Evolutionary conservation across 1,140 invertebrate genomes (phyloP).

Genomic region (Drosophila funebris): DNA sequence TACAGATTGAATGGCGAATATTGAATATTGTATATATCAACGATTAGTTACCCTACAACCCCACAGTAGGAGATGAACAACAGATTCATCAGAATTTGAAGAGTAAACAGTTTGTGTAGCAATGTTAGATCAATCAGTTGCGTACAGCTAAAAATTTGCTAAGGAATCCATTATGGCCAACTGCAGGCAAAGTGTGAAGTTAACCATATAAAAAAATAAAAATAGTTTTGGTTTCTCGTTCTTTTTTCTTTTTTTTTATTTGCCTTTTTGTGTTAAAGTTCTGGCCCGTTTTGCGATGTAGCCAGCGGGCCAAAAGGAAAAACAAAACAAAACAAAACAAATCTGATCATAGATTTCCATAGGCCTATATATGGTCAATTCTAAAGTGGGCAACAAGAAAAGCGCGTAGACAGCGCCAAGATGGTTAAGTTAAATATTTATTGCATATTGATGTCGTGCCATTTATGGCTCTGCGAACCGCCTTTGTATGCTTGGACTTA

Average conservation of each 20-base stretch:
- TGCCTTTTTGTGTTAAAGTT: background rate
- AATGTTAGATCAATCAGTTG: background rate
- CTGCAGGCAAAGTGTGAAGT: conserved; percentile 13
- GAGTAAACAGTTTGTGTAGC: background rate
- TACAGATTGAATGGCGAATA: no score
- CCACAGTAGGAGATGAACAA: background rate
- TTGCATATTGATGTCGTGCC: conserved; percentile 79
- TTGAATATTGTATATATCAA: no score
- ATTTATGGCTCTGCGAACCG: conserved; percentile 67
- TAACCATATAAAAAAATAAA: conserved; percentile 14
- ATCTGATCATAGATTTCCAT: conserved; percentile 68
- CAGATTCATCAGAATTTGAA: background rate
- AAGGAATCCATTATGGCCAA: conserved; percentile 11
- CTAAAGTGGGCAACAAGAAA: conserved; percentile 52
- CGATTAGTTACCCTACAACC: no score
- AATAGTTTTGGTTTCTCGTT: conserved; percentile 6
- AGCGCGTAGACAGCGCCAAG: conserved; percentile 70
- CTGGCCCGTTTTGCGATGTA: background rate
- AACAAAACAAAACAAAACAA: no score
- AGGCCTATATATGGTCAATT: conserved; percentile 60
- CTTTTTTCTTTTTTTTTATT: background rate
- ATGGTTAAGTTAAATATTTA: conserved; percentile 77
- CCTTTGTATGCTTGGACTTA: conserved; percentile 65
- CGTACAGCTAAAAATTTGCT: conserved; percentile 16
- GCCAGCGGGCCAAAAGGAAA: conserved; percentile 9